Conservation (phyloP, 2,113 vertebrate species). For the Erythrocercus mccallii region DNA sequence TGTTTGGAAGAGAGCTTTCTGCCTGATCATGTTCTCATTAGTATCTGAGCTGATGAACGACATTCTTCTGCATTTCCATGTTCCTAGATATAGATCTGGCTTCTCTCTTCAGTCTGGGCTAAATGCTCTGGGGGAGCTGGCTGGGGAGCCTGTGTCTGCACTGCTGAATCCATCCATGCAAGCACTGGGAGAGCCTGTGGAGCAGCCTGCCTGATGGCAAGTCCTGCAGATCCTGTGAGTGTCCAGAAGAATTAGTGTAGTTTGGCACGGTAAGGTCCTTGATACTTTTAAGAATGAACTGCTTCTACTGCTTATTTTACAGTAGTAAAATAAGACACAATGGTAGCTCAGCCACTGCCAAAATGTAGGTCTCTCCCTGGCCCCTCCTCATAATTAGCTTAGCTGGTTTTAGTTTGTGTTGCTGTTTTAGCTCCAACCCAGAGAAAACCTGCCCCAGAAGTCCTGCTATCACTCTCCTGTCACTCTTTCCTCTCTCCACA, state of each 20-base stretch:
- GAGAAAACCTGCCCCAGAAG: background rate
- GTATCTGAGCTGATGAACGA: constrained; percentile 12
- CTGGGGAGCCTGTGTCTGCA: background rate
- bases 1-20: background rate
- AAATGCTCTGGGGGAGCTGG: background rate
- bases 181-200: background rate
- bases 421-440: background rate
- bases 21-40: constrained; percentile 21
- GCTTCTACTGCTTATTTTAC: background rate
- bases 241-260: background rate
- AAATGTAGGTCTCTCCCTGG: background rate
- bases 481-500: background rate
- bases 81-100: constrained; percentile 18
- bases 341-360: background rate
- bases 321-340: background rate
- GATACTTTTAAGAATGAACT: background rate
- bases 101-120: background rate
- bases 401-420: background rate
- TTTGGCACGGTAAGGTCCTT: background rate
- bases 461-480: background rate
- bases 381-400: background rate
- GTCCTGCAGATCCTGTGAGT: background rate
- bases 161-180: background rate
- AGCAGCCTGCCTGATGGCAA: background rate
- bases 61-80: background rate